Evolutionary conservation across 2,113 vertebrate genomes (phyloP), one percentile per base, ranked within the genome.

Genomic region (Leptobrachium leishanense): DNA sequence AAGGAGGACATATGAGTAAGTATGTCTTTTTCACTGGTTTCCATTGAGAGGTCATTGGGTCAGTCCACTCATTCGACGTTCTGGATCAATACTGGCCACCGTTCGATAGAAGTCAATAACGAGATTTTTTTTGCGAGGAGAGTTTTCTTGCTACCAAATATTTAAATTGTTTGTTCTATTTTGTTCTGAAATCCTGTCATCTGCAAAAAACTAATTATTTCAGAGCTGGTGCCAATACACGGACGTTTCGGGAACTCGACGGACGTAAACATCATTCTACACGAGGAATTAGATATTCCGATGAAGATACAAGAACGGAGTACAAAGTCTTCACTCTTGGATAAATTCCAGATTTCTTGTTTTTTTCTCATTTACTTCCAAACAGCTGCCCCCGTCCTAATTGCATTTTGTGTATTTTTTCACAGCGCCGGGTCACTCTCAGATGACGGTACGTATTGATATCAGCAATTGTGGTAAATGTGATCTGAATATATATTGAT

Each of bases 321-420:
- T 72, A 73, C 77, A 68, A 73, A 73, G 68, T 79, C 67, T 59
- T 73, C 41, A 57, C 44, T 79, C 50, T 53, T 79, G 77, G 77
- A 73, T 41, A 42, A 11, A 1, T 67, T 72, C 77, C 77, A 79
- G 63, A 42, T 73, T 57, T 50, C n/a, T n/a, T n/a, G n/a, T n/a
- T 66, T 2, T 62, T 79, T 73, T 73, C 41, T 63, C 54, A 73
- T 79, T 79, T 79, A 68, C 77, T 79, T 74, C 70, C 64, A 79
- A 68, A 50, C 77, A 79, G 77, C 70, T 79, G 77, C 77, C 77
- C 77, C n/a, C n/a, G n/a, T 79, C 46, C 77, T 79, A 79, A 79
- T 79, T 79, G 77, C 67, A 63, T 73, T 79, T 68, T 73, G 46
- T n/a, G 42, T 74, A 44, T 44, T 64, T n/a, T 74, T 62, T 74